phyloP scores from a whole-genome alignment of 2,888 invertebrate genomes.

The Autographa gamma region DNA sequence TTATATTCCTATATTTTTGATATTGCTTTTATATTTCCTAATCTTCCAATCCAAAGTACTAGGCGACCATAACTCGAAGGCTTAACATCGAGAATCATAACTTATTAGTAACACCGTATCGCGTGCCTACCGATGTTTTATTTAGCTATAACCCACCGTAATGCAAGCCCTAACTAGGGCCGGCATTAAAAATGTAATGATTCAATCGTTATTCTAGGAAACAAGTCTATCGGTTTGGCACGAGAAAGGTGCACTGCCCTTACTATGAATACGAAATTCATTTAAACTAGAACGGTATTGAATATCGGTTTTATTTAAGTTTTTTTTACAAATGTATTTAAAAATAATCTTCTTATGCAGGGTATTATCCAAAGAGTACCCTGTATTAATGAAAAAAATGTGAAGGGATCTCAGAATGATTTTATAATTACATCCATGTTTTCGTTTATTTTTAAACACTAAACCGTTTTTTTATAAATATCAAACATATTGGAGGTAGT shows the following conservation, averaged over 20 bases:
- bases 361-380: no score
- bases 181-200: slow-evolving; percentile 80
- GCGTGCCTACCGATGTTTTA: slow-evolving; percentile 73
- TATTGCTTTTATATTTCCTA: no score
- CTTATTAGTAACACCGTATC: slow-evolving; percentile 48
- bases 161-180: slow-evolving; percentile 53
- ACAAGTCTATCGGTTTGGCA: slow-evolving; percentile 73
- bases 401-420: no score
- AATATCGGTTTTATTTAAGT: no score
- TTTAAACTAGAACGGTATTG: neutral
- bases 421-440: no score
- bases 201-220: slow-evolving; percentile 78
- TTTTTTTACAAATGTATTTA: no score
- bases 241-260: slow-evolving; percentile 29
- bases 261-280: slow-evolving; percentile 24
- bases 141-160: slow-evolving; percentile 59
- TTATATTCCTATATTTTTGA: no score
- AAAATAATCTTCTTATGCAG: no score
- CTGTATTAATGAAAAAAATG: no score
- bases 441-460: no score
- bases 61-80: slow-evolving; percentile 24
- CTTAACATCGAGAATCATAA: slow-evolving; percentile 25
- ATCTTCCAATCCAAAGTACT: slow-evolving; percentile 18
- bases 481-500: no score
- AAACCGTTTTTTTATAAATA: no score